A percentile compares a stretch with the other conserved stretches of the same genome.
phyloP scores from a whole-genome alignment of 2,888 invertebrate species.

The Sepiola atlantica region DNA sequence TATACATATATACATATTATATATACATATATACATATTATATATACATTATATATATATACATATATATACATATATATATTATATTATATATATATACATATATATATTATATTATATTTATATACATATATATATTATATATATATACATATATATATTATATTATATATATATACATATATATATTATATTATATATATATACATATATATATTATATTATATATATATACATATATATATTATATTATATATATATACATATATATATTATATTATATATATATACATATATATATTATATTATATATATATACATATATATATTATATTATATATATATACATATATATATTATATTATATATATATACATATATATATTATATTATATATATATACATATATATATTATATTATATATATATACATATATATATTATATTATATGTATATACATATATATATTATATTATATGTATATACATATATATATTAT shows the following conservation, averaged over 20 bases:
- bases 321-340: not conserved
- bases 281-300: not conserved
- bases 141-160: not conserved
- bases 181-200: not conserved
- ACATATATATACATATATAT: not conserved
- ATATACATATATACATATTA: too few species aligned
- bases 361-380: not conserved
- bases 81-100: not conserved
- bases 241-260: not conserved
- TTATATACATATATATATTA: not conserved
- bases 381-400: constrained; percentile 32
- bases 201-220: not conserved
- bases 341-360: not conserved
- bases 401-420: not conserved
- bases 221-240: not conserved
- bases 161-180: not conserved
- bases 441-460: not conserved
- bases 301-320: not conserved
- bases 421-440: not conserved
- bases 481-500: not conserved
- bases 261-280: not conserved
- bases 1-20: too few species aligned
- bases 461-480: not conserved
- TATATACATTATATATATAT: constrained; percentile 32
- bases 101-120: not conserved